Evolutionary conservation across 1,140 invertebrate species (phyloP).

Genomic region (Anadara kagoshimensis): DNA sequence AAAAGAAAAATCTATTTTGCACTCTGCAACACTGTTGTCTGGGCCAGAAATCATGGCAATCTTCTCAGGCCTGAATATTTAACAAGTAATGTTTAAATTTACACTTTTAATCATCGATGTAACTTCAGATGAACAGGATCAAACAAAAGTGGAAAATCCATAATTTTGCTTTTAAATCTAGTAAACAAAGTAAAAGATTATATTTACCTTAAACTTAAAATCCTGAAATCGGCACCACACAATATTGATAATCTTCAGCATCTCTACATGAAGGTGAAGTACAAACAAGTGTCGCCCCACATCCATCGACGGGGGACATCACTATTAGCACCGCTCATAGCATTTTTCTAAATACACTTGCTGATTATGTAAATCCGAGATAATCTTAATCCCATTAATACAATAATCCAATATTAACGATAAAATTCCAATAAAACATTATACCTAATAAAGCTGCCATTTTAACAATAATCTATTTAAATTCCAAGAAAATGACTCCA

Average conservation of each 20-base stretch:
- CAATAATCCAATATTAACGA: background rate
- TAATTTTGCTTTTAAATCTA: no score
- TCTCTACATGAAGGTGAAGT: conserved; percentile 67
- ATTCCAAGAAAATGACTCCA: no score
- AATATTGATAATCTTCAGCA: conserved; percentile 69
- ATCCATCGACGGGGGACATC: conserved; percentile 51
- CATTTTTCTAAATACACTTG: background rate
- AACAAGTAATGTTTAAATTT: no score
- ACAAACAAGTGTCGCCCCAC: conserved; percentile 65
- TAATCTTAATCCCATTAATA: background rate
- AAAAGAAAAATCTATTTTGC: no score
- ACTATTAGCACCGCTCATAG: conserved; percentile 3
- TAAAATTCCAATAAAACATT: background rate
- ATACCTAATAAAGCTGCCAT: background rate
- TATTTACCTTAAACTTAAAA: conserved; percentile 66
- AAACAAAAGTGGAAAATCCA: no score
- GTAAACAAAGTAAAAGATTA: background rate
- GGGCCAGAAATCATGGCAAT: no score
- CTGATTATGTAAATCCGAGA: background rate
- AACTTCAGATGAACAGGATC: no score
- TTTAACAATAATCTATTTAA: no score
- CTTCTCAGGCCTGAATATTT: no score
- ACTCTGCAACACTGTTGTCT: no score
- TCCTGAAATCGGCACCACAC: conserved; percentile 69
- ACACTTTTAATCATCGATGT: no score